phyloP scores from a whole-genome alignment of 2,797 vertebrate species.

The Channallabes apus region DNA sequence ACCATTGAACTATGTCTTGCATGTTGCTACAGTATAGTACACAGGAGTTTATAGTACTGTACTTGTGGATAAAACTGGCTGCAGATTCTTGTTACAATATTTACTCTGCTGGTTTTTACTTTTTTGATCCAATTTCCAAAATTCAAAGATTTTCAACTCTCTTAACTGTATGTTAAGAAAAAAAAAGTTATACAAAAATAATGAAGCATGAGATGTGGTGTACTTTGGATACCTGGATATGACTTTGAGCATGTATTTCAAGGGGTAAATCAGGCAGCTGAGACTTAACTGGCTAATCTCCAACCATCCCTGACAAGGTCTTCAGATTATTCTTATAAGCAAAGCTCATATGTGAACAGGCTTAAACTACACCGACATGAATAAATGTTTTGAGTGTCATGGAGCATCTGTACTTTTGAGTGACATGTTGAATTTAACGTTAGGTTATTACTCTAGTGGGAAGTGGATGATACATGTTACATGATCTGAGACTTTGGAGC shows the following conservation, averaged over 20 bases:
- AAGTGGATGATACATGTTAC: not conserved
- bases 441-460: not conserved
- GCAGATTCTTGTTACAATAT: not conserved
- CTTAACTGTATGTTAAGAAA: not conserved
- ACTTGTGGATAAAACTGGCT: not conserved
- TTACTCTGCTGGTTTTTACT: not conserved
- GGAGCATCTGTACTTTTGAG: not conserved
- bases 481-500: not conserved
- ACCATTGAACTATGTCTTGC: not conserved
- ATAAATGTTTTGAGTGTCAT: not conserved
- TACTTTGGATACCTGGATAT: not conserved
- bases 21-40: not conserved
- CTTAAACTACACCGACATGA: not conserved
- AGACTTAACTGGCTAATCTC: constrained; percentile 20
- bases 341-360: not conserved
- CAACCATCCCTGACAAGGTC: constrained; percentile 2
- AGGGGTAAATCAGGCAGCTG: not conserved
- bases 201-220: not conserved
- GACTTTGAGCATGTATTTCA: not conserved
- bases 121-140: not conserved
- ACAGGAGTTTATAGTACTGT: not conserved
- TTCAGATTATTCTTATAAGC: constrained; percentile 12
- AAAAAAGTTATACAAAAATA: not conserved
- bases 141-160: not conserved
- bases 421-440: not conserved